phyloP scores from a whole-genome alignment of 2,113 vertebrate species.

The Cisticola juncidis region DNA sequence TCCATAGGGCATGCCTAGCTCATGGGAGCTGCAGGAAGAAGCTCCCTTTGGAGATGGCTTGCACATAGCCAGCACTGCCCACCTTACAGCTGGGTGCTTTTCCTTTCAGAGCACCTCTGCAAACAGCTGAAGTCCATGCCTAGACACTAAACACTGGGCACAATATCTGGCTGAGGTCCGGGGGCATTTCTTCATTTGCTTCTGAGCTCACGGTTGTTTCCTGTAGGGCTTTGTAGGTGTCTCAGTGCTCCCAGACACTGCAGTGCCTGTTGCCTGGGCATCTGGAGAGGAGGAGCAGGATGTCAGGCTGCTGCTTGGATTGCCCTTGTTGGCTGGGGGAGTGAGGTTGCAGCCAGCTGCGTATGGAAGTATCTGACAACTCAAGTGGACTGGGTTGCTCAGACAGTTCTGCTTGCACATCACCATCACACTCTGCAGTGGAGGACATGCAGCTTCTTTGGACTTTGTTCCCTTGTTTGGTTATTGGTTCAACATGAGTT shows the following conservation, averaged over 20 bases:
- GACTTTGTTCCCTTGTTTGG: background rate
- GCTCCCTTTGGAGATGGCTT: background rate
- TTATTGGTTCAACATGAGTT: background rate
- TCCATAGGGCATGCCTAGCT: background rate
- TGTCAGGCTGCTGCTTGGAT: background rate
- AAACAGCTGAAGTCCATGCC: rapidly evolving
- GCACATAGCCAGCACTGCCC: background rate
- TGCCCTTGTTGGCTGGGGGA: background rate
- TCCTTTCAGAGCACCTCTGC: background rate
- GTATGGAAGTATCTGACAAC: background rate
- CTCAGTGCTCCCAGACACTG: rapidly evolving
- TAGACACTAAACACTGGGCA: rapidly evolving
- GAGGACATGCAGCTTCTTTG: background rate
- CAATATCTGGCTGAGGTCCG: background rate
- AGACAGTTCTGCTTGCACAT: background rate
- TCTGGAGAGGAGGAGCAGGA: background rate
- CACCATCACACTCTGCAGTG: rapidly evolving
- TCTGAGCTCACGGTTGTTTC: background rate
- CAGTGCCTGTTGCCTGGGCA: background rate
- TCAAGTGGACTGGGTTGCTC: background rate
- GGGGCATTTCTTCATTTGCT: background rate
- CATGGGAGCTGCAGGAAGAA: background rate
- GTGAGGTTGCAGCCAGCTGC: background rate
- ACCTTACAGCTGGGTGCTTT: background rate
- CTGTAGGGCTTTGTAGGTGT: rapidly evolving